phyloP scores from a whole-genome alignment of 2,888 invertebrate species.

The Patella caerulea region DNA sequence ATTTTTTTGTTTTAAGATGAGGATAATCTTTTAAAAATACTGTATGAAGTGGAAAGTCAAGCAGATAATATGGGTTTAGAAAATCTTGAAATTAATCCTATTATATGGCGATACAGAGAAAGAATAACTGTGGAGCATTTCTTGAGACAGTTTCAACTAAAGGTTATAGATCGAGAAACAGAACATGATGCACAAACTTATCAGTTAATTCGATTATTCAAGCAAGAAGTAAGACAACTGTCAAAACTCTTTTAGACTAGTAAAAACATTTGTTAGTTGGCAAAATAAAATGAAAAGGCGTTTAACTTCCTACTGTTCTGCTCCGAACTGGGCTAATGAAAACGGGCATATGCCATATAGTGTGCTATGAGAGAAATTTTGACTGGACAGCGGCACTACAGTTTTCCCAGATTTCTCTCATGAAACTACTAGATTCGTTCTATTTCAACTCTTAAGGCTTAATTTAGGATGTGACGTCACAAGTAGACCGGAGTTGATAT shows the following conservation, averaged over 20 bases:
- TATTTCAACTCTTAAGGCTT: too few species aligned
- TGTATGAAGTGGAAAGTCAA: too few species aligned
- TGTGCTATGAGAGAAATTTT: neutral
- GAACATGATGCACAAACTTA: neutral
- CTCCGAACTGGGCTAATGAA: neutral
- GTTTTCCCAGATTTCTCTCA: too few species aligned
- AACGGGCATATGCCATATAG: neutral
- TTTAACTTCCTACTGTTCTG: neutral
- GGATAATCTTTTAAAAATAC: too few species aligned
- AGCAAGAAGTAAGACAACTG: neutral
- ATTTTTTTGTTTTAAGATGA: too few species aligned
- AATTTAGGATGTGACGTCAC: too few species aligned
- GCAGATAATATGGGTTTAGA: too few species aligned
- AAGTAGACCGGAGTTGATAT: too few species aligned
- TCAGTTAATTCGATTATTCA: neutral
- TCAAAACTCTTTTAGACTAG: neutral
- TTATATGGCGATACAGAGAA: conserved; percentile 47
- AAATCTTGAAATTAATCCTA: conserved; percentile 30
- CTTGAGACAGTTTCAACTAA: conserved; percentile 38
- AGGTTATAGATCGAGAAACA: conserved; percentile 6
- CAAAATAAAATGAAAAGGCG: neutral
- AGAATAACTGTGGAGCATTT: conserved; percentile 48
- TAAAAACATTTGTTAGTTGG: too few species aligned
- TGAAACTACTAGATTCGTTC: too few species aligned
- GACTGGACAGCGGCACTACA: neutral